A percentile compares a stretch with the other conserved stretches of the same genome.
Evolutionary conservation across 2,888 invertebrate genomes (phyloP).

Genomic region (Aplocera efformata): DNA sequence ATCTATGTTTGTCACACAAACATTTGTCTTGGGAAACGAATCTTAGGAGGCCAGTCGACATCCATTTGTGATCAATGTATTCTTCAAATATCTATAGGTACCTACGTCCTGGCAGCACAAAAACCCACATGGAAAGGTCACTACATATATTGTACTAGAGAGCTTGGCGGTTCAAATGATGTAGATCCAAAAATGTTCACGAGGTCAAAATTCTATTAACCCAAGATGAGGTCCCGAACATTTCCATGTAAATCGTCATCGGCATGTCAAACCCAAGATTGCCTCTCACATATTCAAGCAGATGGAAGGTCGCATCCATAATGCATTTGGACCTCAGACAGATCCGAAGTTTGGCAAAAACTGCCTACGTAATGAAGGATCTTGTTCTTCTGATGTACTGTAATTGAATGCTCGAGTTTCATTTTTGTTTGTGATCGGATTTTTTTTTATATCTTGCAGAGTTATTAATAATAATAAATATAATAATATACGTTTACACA

Average conservation of each 20-base stretch:
- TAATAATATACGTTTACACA: too few species aligned
- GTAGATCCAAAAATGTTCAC: constrained; percentile 10
- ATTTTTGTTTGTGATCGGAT: not conserved
- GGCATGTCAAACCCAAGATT: constrained; percentile 22
- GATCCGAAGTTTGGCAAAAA: constrained; percentile 27
- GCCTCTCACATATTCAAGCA: constrained; percentile 24
- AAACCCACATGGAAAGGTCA: too few species aligned
- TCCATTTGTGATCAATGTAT: too few species aligned
- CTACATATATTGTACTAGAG: not conserved
- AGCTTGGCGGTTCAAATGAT: not conserved
- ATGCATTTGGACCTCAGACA: constrained; percentile 30
- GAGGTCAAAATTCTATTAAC: constrained; percentile 28
- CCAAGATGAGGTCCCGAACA: constrained; percentile 25
- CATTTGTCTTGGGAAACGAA: too few species aligned
- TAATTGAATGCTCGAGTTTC: constrained; percentile 11
- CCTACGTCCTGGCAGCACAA: too few species aligned
- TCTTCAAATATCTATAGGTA: too few species aligned
- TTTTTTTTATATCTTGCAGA: too few species aligned
- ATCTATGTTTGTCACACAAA: too few species aligned
- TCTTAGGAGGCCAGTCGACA: too few species aligned
- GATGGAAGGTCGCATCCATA: constrained; percentile 29
- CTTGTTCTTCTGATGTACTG: constrained; percentile 14
- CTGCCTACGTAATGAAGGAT: constrained; percentile 18
- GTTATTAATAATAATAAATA: too few species aligned
- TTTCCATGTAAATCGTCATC: constrained; percentile 33